Conservation (phyloP, 37 sponge, comb jelly and placozoan genomes). For the Beroe ovata region DNA sequence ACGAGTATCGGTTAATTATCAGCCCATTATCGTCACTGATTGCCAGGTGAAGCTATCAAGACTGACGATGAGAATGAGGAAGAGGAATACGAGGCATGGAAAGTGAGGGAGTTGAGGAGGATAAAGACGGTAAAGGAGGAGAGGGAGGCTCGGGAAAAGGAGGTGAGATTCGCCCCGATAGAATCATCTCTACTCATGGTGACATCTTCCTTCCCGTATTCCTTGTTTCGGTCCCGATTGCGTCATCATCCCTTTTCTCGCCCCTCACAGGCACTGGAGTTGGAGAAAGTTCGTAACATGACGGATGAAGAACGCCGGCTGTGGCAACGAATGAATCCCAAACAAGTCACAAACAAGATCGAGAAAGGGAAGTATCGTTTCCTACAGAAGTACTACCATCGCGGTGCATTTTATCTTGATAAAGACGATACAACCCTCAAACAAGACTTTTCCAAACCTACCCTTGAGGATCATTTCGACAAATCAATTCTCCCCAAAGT, state of each 20-base stretch:
- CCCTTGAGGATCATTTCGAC: conserved; percentile 98
- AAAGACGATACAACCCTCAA: conserved; percentile 75
- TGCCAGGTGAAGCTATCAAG: conserved; percentile 72
- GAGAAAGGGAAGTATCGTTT: conserved; percentile 93
- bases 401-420: conserved; percentile 90
- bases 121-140: conserved; percentile 96
- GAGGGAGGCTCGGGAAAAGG: conserved; percentile 71
- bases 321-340: conserved; percentile 75
- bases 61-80: conserved; percentile 97
- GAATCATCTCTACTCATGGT: too few relatives aligned
- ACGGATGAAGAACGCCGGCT: conserved; percentile 85
- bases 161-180: too few relatives aligned
- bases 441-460: conserved; percentile 81
- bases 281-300: conserved; percentile 87
- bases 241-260: too few relatives aligned
- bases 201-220: too few relatives aligned
- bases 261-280: conserved; percentile 73
- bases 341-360: conserved; percentile 76
- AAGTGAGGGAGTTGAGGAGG: conserved; percentile 90
- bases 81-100: conserved; percentile 93
- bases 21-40: too few relatives aligned
- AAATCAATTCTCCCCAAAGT: conserved; percentile 97
- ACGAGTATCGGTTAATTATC: too few relatives aligned
- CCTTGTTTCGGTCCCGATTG: too few relatives aligned
- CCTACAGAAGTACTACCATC: conserved; percentile 98